Evolutionary conservation across 92 coral and sea anemone species (phyloP).

Genomic region (Epizoanthus stellaris): DNA sequence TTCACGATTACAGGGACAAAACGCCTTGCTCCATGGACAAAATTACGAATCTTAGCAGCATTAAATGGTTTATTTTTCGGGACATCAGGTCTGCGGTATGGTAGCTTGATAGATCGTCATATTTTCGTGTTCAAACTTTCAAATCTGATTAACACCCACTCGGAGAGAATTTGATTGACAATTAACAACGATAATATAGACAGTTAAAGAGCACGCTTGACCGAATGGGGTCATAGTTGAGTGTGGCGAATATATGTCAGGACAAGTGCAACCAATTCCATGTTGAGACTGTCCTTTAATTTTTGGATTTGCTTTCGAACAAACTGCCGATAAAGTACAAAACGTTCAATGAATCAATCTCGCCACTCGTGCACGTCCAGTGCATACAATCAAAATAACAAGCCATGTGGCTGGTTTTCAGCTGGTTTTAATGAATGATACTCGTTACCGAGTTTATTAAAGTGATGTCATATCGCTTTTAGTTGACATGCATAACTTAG

Average conservation of each 20-base stretch:
- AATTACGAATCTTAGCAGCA: too few relatives aligned
- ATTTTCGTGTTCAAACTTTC: background rate
- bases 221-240: background rate
- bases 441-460: too few relatives aligned
- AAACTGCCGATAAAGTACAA: background rate
- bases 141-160: background rate
- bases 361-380: too few relatives aligned
- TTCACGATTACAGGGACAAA: too few relatives aligned
- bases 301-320: background rate
- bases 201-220: background rate
- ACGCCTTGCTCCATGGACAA: too few relatives aligned
- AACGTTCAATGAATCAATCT: background rate
- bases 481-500: too few relatives aligned
- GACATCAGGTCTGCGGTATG: background rate
- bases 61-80: too few relatives aligned
- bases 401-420: too few relatives aligned
- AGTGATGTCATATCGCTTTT: too few relatives aligned
- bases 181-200: background rate
- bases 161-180: conserved; percentile 10
- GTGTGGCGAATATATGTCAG: background rate
- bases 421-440: too few relatives aligned
- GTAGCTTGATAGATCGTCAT: background rate
- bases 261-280: background rate
- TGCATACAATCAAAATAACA: too few relatives aligned
- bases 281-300: conserved; percentile 3